phyloP scores from a whole-genome alignment of 2,888 invertebrate species.

The Troides helena region DNA sequence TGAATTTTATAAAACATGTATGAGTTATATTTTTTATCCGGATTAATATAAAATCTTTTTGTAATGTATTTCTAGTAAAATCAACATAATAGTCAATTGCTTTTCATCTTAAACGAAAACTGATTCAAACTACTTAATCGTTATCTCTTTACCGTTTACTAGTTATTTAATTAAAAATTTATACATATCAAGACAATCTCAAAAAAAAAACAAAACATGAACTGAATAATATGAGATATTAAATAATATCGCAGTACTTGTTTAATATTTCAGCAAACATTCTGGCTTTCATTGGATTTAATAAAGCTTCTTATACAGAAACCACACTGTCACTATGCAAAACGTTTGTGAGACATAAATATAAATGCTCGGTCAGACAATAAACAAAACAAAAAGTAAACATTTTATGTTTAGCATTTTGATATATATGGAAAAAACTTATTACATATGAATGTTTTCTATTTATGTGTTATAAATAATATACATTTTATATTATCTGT shows the following conservation, averaged over 20 bases:
- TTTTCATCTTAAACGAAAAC: too few species aligned
- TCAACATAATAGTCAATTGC: too few species aligned
- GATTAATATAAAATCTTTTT: not conserved
- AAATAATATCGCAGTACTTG: not conserved
- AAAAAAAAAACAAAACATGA: not conserved
- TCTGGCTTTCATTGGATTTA: constrained; percentile 1
- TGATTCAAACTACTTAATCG: too few species aligned
- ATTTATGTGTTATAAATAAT: too few species aligned
- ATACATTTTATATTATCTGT: too few species aligned
- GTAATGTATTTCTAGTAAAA: too few species aligned
- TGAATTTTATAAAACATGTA: not conserved
- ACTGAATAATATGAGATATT: not conserved
- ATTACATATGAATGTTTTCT: too few species aligned
- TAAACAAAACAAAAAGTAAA: constrained; percentile 4
- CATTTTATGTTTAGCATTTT: not conserved
- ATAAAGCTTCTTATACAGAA: constrained; percentile 8
- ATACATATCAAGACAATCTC: not conserved
- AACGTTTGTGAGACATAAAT: not conserved
- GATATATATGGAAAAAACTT: not conserved
- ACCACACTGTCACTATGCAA: not conserved
- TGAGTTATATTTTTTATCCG: not conserved
- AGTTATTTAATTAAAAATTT: too few species aligned
- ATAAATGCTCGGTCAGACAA: not conserved
- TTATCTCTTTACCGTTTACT: too few species aligned
- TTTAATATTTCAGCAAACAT: constrained; percentile 10